Evolutionary conservation across 2,113 vertebrate genomes (phyloP).

Genomic region (Brachyistius frenatus): DNA sequence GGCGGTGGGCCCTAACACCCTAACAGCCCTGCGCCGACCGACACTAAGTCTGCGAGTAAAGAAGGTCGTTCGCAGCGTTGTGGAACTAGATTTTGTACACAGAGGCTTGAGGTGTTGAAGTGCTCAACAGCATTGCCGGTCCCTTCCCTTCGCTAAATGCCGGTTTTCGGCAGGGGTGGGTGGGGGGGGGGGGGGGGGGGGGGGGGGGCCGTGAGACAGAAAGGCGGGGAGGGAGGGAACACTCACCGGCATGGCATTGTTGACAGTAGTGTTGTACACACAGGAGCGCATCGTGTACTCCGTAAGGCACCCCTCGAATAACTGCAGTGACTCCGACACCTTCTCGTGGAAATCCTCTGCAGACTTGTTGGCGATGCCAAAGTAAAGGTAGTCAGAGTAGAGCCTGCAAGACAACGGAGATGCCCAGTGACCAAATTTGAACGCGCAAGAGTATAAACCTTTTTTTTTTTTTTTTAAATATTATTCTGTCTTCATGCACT

Average conservation of each 20-base stretch:
- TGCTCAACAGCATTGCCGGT: constrained; percentile 25
- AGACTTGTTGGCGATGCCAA: constrained; percentile 95
- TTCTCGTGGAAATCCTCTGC: constrained; percentile 96
- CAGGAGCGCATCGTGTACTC: constrained; percentile 91
- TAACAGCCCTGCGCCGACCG: constrained; percentile 37
- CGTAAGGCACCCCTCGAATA: constrained; percentile 91
- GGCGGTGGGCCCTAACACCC: constrained; percentile 52
- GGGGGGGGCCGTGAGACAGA: not conserved
- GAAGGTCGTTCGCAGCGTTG: constrained; percentile 31
- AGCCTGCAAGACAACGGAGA: constrained; percentile 82
- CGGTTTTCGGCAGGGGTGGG: too few relatives aligned
- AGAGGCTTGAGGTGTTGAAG: constrained; percentile 17
- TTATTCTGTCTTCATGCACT: not conserved
- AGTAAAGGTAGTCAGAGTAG: constrained; percentile 98
- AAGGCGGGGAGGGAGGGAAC: constrained; percentile 23
- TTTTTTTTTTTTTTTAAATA: not conserved
- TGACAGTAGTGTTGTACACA: constrained; percentile 95
- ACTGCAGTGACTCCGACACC: constrained; percentile 93
- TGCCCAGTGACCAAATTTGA: constrained; percentile 4
- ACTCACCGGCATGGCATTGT: constrained; percentile 95
- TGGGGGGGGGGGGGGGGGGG: too few relatives aligned
- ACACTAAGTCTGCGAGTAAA: constrained; percentile 34
- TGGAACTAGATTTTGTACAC: constrained; percentile 53
- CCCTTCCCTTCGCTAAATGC: constrained; percentile 18
- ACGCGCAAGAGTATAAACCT: not conserved